These are phyloP conservation scores for Orius laevigatus DNA, from an alignment of 1,140 invertebrate species.

Conservation along the genomic window DNA sequence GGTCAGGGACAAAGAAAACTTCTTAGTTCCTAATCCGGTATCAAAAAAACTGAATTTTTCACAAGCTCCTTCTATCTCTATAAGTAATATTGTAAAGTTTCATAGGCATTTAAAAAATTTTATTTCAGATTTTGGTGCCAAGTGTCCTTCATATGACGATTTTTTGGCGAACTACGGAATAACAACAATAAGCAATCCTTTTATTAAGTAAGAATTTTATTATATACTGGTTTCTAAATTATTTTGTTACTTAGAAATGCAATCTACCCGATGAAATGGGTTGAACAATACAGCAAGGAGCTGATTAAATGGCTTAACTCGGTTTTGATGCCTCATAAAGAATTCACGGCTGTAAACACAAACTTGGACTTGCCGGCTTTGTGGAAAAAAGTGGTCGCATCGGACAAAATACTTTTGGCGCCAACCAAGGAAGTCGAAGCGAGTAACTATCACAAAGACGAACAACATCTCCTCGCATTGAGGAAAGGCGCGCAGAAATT, in stretches of 20 bases:
- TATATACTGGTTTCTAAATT: too few species aligned
- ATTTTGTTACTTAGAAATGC: neutral
- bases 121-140: too few species aligned
- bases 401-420: conserved; percentile 38
- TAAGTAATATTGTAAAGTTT: too few species aligned
- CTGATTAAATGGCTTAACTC: conserved; percentile 81
- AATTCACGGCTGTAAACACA: conserved; percentile 31
- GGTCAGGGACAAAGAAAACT: too few species aligned
- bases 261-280: conserved; percentile 30
- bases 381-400: conserved; percentile 17
- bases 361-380: conserved; percentile 36
- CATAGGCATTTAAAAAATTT: too few species aligned
- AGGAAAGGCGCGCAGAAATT: conserved; percentile 38
- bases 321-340: conserved; percentile 61
- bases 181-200: too few species aligned
- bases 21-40: too few species aligned
- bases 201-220: too few species aligned
- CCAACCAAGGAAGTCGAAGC: conserved; percentile 27
- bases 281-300: conserved; percentile 59
- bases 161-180: too few species aligned
- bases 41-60: too few species aligned
- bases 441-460: conserved; percentile 33
- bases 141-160: too few species aligned
- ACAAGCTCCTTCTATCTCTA: too few species aligned
- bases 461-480: conserved; percentile 39